Percentiles rank a stretch among this genome's conserved stretches.
These are phyloP conservation scores for Lanius ludovicianus DNA, from an alignment of 2,113 vertebrate genomes.

Conservation along the genomic window DNA sequence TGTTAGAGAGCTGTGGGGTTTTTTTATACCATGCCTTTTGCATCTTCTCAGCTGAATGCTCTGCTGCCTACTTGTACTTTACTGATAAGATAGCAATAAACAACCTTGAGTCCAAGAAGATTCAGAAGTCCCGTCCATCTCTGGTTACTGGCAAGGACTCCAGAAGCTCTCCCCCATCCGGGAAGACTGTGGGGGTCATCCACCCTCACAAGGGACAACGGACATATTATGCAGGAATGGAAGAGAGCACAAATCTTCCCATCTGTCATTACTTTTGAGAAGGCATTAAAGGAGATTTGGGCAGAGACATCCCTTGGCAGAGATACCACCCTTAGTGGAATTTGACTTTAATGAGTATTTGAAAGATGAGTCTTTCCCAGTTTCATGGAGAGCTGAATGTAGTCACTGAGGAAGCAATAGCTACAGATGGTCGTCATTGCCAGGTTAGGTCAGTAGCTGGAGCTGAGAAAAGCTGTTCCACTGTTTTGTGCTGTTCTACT, in stretches of 20 bases:
- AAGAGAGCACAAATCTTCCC: neutral
- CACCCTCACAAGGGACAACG: neutral
- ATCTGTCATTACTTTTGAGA: neutral
- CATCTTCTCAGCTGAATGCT: too few relatives aligned
- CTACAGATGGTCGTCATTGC: neutral
- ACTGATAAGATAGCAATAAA: too few relatives aligned
- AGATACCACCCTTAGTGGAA: neutral
- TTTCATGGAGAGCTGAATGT: neutral
- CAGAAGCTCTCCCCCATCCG: too few relatives aligned
- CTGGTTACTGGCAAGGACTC: too few relatives aligned
- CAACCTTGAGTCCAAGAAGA: too few relatives aligned
- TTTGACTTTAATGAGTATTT: neutral
- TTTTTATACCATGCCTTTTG: too few relatives aligned
- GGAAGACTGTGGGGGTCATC: too few relatives aligned
- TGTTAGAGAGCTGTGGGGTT: too few relatives aligned
- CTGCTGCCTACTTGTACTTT: too few relatives aligned
- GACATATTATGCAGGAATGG: neutral
- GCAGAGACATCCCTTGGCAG: constrained; percentile 1
- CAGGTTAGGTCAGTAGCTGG: neutral
- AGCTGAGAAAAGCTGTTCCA: neutral
- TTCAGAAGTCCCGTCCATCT: too few relatives aligned
- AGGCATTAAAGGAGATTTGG: neutral
- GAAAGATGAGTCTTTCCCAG: neutral
- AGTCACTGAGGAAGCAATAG: neutral
- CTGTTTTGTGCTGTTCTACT: neutral